Evolutionary conservation across 2,113 vertebrate genomes (phyloP).

Genomic region (Ploceus nigricollis): DNA sequence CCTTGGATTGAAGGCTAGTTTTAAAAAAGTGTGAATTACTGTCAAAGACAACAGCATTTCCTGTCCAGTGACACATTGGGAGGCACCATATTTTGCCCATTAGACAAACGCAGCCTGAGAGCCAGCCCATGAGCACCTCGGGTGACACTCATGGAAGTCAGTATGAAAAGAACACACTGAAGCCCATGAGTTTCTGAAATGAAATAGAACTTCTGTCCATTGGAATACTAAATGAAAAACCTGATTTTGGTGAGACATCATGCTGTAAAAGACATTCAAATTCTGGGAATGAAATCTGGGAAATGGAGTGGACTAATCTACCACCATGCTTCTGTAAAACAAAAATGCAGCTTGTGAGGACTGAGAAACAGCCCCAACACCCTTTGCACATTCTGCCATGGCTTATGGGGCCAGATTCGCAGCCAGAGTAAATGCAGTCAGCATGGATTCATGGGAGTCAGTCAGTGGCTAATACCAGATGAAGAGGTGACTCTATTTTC

Average conservation of each 20-base stretch:
- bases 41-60: conserved; percentile 5
- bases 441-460: neutral
- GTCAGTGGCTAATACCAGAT: neutral
- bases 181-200: neutral
- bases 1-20: neutral
- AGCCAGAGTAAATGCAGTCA: neutral
- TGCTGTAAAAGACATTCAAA: neutral
- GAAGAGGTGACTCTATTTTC: neutral
- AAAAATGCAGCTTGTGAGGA: neutral
- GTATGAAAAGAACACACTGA: neutral
- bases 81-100: neutral
- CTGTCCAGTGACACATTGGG: conserved; percentile 47
- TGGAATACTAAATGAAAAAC: neutral
- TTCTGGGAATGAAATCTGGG: neutral
- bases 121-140: neutral
- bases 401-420: neutral
- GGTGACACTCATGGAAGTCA: neutral
- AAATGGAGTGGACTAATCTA: neutral
- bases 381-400: neutral
- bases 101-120: neutral
- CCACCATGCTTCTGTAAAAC: neutral
- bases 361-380: neutral
- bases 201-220: neutral
- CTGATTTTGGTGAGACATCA: neutral
- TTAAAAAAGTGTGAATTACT: conserved; percentile 38